These are phyloP conservation scores for Argyresthia albistria DNA, from an alignment of 2,888 invertebrate species.

Conservation along the genomic window DNA sequence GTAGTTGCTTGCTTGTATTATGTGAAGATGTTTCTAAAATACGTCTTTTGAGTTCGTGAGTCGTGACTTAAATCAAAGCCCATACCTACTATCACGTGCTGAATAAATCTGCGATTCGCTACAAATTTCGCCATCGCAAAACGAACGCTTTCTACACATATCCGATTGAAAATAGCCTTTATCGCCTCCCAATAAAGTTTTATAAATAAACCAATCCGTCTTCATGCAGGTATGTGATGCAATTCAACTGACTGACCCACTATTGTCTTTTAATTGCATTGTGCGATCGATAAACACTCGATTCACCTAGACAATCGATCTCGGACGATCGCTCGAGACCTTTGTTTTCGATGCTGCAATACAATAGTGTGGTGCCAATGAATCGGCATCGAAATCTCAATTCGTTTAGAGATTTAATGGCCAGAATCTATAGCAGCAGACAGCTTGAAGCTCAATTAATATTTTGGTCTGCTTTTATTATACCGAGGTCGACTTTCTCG, in stretches of 20 bases:
- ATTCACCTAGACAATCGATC: neutral
- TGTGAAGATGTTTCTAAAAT: no score
- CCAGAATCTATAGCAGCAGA: no score
- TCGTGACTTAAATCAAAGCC: neutral
- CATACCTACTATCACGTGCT: slow-evolving; percentile 1
- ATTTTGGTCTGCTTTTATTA: no score
- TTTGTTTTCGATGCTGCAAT: slow-evolving; percentile 10
- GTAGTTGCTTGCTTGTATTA: no score
- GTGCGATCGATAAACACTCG: slow-evolving; percentile 5
- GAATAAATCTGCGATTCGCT: slow-evolving; percentile 8
- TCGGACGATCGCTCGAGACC: neutral
- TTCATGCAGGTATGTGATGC: slow-evolving; percentile 6
- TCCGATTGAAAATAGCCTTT: neutral
- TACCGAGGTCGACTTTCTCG: no score
- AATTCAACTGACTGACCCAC: neutral
- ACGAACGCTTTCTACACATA: slow-evolving; percentile 3
- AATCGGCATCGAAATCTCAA: no score
- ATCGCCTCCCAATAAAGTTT: neutral
- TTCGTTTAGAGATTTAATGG: no score
- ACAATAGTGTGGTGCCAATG: slow-evolving; percentile 6
- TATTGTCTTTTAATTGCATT: slow-evolving; percentile 7
- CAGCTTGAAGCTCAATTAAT: no score
- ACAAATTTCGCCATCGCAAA: slow-evolving; percentile 10
- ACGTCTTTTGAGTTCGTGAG: no score
- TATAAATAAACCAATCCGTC: neutral